Evolutionary conservation across 2,797 vertebrate species (phyloP).

Genomic region (Hoplostethus mediterraneus): DNA sequence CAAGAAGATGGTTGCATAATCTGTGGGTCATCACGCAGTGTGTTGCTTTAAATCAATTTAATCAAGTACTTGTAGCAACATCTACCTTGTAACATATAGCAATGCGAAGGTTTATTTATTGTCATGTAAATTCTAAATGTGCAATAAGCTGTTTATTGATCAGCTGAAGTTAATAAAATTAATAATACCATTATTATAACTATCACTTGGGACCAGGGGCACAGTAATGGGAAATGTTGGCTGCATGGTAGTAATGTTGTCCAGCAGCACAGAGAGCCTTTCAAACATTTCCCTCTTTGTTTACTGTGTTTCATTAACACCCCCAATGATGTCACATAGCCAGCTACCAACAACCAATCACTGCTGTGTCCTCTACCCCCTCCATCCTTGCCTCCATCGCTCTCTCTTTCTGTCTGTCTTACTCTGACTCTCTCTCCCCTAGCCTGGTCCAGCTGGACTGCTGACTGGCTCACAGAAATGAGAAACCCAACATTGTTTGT

Average conservation of each 20-base stretch:
- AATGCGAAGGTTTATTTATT: too few species aligned
- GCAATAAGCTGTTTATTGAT: too few species aligned
- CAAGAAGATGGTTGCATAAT: too few species aligned
- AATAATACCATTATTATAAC: too few species aligned
- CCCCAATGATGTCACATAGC: slow-evolving; percentile 78
- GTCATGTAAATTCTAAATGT: too few species aligned
- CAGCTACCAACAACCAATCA: slow-evolving; percentile 75
- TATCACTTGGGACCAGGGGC: neutral
- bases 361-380: slow-evolving; percentile 43
- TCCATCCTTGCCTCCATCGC: slow-evolving; percentile 10
- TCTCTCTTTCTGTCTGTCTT: slow-evolving; percentile 11
- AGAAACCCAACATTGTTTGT: slow-evolving; percentile 63
- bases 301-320: slow-evolving; percentile 80
- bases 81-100: too few species aligned
- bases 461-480: slow-evolving; percentile 59
- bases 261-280: slow-evolving; percentile 79
- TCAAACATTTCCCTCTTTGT: slow-evolving; percentile 82
- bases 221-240: slow-evolving; percentile 23
- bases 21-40: too few species aligned
- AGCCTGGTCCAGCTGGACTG: slow-evolving; percentile 43
- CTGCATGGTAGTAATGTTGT: slow-evolving; percentile 64
- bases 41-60: too few species aligned
- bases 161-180: too few species aligned
- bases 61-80: too few species aligned
- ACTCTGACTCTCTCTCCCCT: slow-evolving; percentile 39